phyloP scores from a whole-genome alignment of 2,888 invertebrate genomes.

The Drosophila mayaguana region DNA sequence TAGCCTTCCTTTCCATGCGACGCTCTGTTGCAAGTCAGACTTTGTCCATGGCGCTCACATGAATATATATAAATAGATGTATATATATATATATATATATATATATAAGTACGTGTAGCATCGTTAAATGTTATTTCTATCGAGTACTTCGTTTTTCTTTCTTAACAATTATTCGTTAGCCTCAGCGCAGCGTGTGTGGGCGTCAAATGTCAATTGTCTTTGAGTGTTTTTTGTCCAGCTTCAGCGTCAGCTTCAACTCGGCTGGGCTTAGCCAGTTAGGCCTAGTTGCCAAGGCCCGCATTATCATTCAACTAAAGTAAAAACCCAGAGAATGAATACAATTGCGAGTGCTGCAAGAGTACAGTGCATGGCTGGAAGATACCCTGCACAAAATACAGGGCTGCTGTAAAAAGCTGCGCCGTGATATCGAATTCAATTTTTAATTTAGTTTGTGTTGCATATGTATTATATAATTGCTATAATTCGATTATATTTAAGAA shows the following conservation, averaged over 20 bases:
- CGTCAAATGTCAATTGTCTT: slow-evolving; percentile 57
- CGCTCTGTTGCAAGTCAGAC: slow-evolving; percentile 59
- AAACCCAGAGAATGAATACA: slow-evolving; percentile 34
- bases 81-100: not conserved
- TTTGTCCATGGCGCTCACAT: slow-evolving; percentile 54
- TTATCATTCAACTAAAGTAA: slow-evolving; percentile 36
- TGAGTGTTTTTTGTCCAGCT: slow-evolving; percentile 30
- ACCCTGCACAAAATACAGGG: not conserved
- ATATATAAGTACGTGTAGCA: not conserved
- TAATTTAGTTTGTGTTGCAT: too few species aligned
- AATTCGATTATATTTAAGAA: too few species aligned
- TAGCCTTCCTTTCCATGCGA: slow-evolving; percentile 72
- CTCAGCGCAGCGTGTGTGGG: slow-evolving; percentile 66
- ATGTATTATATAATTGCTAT: too few species aligned
- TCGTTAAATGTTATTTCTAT: slow-evolving; percentile 75
- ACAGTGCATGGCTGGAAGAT: not conserved
- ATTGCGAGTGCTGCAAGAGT: not conserved
- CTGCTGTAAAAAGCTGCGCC: too few species aligned
- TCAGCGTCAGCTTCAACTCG: not conserved
- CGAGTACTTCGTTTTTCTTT: slow-evolving; percentile 63
- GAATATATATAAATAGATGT: not conserved
- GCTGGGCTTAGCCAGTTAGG: slow-evolving; percentile 33
- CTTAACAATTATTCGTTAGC: slow-evolving; percentile 70
- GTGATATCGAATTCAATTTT: not conserved
- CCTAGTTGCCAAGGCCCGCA: slow-evolving; percentile 56